Evolutionary conservation across 2,797 vertebrate genomes (phyloP).

Genomic region (Mormyrus proboscirostris): DNA sequence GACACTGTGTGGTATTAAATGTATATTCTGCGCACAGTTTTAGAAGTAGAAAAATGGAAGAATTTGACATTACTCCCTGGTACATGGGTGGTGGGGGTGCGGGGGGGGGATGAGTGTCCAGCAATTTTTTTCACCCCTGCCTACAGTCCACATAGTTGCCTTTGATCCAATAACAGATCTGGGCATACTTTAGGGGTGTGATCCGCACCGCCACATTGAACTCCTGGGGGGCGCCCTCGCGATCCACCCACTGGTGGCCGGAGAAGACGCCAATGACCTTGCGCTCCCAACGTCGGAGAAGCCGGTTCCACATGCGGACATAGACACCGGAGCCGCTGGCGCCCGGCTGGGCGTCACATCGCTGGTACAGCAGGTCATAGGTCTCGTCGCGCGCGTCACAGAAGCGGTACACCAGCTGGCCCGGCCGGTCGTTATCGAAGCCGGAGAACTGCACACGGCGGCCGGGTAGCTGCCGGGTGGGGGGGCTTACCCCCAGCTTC

Average conservation of each 20-base stretch:
- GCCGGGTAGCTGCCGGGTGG: constrained; percentile 73
- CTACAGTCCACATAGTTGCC: constrained; percentile 92
- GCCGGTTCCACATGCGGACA: constrained; percentile 88
- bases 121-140: constrained; percentile 68
- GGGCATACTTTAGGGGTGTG: constrained; percentile 94
- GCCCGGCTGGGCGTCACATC: constrained; percentile 89
- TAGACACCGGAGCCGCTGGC: constrained; percentile 95
- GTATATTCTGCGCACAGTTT: background rate
- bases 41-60: background rate
- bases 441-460: constrained; percentile 92
- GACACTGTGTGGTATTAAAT: background rate
- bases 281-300: constrained; percentile 79
- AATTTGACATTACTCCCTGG: background rate
- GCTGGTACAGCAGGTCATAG: constrained; percentile 88
- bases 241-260: constrained; percentile 95
- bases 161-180: constrained; percentile 99
- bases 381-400: constrained; percentile 87
- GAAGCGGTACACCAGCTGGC: constrained; percentile 91
- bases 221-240: constrained; percentile 80
- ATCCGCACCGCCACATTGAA: constrained; percentile 95
- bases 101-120: background rate
- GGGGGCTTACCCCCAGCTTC: constrained; percentile 88
- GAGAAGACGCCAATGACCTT: constrained; percentile 97
- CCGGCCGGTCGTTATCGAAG: constrained; percentile 84
- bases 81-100: background rate